phyloP scores from a whole-genome alignment of 2,888 invertebrate species.

The Loripinus fragilis region DNA sequence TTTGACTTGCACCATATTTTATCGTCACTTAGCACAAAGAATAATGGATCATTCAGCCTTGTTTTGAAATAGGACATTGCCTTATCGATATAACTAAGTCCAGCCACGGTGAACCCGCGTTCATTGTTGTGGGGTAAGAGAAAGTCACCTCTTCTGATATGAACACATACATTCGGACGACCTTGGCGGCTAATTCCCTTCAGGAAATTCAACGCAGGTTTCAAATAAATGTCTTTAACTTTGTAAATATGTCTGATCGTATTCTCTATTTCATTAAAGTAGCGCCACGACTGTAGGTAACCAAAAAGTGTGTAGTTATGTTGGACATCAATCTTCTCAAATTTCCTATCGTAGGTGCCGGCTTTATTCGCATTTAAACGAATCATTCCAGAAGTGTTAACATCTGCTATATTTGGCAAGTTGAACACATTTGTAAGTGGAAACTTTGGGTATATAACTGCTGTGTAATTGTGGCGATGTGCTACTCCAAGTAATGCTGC shows the following conservation, averaged over 20 bases:
- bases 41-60: not conserved
- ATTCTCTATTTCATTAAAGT: not conserved
- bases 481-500: not conserved
- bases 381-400: not conserved
- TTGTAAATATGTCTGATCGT: not conserved
- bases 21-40: not conserved
- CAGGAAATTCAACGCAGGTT: not conserved
- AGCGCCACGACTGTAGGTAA: not conserved
- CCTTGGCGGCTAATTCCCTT: not conserved
- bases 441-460: not conserved
- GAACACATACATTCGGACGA: not conserved
- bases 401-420: not conserved
- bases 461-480: not conserved
- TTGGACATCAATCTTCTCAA: not conserved
- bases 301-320: not conserved
- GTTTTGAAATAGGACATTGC: not conserved
- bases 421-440: not conserved
- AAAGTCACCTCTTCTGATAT: not conserved
- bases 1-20: not conserved
- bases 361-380: not conserved
- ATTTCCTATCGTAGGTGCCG: not conserved
- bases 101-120: not conserved
- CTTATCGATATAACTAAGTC: not conserved
- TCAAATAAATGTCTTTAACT: not conserved
- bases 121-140: not conserved